Conservation (phyloP, 2,113 vertebrate genomes). For the Prionailurus bengalensis region DNA sequence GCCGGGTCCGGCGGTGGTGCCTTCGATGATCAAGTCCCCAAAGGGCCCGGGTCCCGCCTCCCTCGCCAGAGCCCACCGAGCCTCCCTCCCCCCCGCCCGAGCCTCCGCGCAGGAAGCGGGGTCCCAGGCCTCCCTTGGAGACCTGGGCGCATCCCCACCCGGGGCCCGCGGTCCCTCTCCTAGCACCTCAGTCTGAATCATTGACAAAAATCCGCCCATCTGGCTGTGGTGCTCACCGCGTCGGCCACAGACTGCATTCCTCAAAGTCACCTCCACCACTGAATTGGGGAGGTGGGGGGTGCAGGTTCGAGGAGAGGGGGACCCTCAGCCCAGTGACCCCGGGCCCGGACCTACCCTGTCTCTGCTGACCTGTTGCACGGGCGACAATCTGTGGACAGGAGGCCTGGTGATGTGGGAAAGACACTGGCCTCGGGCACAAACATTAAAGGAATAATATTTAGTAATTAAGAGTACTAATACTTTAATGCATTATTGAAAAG, state of each 20-base stretch:
- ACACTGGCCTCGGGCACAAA: neutral
- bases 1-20: too few relatives aligned
- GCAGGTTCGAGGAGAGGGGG: neutral
- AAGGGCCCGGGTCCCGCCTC: neutral
- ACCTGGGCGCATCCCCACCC: rapidly evolving
- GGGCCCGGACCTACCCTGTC: rapidly evolving
- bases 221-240: too few relatives aligned
- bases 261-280: neutral
- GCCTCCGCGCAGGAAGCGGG: neutral
- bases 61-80: too few relatives aligned
- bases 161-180: neutral
- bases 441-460: neutral
- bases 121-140: neutral
- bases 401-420: neutral
- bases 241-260: neutral
- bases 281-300: neutral
- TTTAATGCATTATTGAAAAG: neutral
- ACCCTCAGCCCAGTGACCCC: neutral
- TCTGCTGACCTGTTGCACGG: neutral
- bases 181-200: neutral
- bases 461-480: neutral
- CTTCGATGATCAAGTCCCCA: too few relatives aligned
- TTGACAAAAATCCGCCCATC: too few relatives aligned
- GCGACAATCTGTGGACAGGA: neutral
- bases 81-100: too few relatives aligned